Evolutionary conservation across 2,888 invertebrate species (phyloP).

Genomic region (Melanargia galathea): DNA sequence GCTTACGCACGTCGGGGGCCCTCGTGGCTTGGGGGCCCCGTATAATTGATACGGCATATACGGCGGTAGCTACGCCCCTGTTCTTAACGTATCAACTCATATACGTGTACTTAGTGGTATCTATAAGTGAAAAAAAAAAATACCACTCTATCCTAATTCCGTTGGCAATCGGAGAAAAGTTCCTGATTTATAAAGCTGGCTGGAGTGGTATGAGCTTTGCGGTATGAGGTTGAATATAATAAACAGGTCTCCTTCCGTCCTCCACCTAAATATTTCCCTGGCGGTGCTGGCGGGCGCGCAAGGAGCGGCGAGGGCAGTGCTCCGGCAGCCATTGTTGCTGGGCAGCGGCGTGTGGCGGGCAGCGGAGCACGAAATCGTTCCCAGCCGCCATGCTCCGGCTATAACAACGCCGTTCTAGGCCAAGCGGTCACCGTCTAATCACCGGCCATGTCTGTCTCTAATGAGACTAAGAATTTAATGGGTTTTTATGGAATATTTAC

Average conservation of each 20-base stretch:
- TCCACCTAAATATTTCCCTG: conserved; percentile 14
- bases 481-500: too few species aligned
- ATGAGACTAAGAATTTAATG: conserved; percentile 2
- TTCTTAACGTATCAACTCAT: too few species aligned
- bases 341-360: conserved; percentile 72
- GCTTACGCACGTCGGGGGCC: too few species aligned
- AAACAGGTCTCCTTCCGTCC: conserved; percentile 2
- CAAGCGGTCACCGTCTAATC: conserved; percentile 17
- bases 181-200: not conserved
- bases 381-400: conserved; percentile 49
- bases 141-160: not conserved
- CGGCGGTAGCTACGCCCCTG: too few species aligned
- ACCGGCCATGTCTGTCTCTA: not conserved
- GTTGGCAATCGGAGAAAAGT: not conserved
- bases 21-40: too few species aligned
- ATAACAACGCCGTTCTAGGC: conserved; percentile 35
- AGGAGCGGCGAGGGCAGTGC: conserved; percentile 59
- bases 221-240: not conserved
- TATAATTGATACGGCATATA: too few species aligned
- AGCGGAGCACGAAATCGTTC: conserved; percentile 78
- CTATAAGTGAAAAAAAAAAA: too few species aligned
- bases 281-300: conserved; percentile 49
- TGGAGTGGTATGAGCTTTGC: not conserved
- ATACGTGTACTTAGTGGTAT: too few species aligned
- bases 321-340: conserved; percentile 69